A percentile compares a stretch with the other conserved stretches of the same genome.
Conservation (phyloP, 2,113 vertebrate genomes). For the Acanthisitta chloris region DNA sequence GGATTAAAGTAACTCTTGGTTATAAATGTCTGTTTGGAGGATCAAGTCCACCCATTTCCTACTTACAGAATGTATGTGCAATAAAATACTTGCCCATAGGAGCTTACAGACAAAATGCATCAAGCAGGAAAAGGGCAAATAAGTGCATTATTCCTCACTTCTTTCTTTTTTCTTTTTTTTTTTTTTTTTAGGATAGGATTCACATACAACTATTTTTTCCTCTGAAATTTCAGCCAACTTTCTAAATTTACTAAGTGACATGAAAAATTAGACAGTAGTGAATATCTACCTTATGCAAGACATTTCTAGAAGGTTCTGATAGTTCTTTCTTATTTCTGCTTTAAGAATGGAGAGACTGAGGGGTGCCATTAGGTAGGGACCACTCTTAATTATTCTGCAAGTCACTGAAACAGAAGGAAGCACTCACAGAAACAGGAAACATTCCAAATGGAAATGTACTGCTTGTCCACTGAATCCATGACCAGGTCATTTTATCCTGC, state of each 20-base stretch:
- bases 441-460: neutral
- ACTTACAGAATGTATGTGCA: neutral
- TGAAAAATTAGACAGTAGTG: neutral
- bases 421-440: neutral
- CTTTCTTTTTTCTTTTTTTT: neutral
- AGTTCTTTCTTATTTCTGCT: neutral
- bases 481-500: neutral
- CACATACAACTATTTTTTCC: neutral
- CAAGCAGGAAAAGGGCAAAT: neutral
- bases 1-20: neutral
- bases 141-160: fast-evolving
- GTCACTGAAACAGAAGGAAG: neutral
- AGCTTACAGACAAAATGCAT: neutral
- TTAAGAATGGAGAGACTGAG: neutral
- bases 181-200: neutral
- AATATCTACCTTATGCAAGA: neutral
- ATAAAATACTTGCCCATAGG: neutral
- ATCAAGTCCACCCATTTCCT: neutral
- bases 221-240: neutral
- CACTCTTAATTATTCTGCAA: neutral
- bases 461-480: neutral
- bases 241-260: neutral
- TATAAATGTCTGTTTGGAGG: neutral
- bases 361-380: neutral
- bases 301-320: neutral